A percentile compares a stretch with the other conserved stretches of the same genome.
phyloP scores from a whole-genome alignment of 1,140 invertebrate genomes.

The Spodoptera litura region DNA sequence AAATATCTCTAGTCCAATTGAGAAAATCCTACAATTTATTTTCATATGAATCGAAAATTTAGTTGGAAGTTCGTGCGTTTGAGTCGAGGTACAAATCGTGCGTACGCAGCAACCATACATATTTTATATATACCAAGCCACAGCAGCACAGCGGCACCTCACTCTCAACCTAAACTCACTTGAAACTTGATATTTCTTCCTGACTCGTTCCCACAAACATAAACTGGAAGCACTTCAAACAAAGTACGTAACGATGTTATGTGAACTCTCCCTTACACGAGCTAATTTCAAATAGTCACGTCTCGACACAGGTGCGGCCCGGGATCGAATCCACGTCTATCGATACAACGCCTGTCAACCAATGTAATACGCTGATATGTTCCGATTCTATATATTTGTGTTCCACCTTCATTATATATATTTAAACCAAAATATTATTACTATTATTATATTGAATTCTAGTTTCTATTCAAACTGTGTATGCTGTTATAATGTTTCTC shows the following conservation, averaged over 20 bases:
- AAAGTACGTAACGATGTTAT: conserved; percentile 9
- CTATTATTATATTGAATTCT: no score
- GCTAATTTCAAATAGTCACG: conserved; percentile 48
- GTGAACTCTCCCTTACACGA: conserved; percentile 32
- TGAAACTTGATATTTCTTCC: conserved; percentile 5
- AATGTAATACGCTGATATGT: conserved; percentile 21
- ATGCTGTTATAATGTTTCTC: no score
- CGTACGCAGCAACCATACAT: neutral
- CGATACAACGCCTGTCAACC: conserved; percentile 32
- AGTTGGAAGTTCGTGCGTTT: no score
- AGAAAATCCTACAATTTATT: no score
- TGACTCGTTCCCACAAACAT: no score
- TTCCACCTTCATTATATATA: no score
- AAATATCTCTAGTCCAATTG: no score
- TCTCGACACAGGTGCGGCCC: conserved; percentile 33
- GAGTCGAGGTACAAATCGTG: neutral
- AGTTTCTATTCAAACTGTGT: no score
- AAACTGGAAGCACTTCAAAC: neutral
- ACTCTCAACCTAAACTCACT: neutral
- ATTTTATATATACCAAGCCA: no score
- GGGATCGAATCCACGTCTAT: conserved; percentile 36
- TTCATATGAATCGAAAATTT: no score
- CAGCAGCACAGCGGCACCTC: neutral
- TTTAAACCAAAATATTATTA: no score
- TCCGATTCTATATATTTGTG: conserved; percentile 2